Evolutionary conservation across 2,113 vertebrate genomes (phyloP).

Genomic region (Calyptomena viridis): DNA sequence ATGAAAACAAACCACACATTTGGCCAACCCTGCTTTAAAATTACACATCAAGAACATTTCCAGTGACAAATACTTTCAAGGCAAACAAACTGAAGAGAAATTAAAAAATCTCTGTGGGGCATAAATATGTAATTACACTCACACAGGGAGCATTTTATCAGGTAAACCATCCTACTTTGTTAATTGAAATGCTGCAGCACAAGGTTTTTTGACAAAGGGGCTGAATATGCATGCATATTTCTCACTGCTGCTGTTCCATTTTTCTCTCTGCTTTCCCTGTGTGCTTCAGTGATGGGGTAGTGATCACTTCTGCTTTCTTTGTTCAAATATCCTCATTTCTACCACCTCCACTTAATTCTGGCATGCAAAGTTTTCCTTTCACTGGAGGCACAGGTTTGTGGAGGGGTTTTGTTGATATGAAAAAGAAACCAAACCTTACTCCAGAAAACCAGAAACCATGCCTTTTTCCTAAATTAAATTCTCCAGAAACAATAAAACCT

Average conservation of each 20-base stretch:
- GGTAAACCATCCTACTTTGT: constrained; percentile 87
- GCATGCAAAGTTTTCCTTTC: constrained; percentile 16
- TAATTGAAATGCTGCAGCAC: constrained; percentile 82
- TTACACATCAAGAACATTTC: constrained; percentile 78
- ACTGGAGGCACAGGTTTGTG: neutral
- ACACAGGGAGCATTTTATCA: constrained; percentile 87
- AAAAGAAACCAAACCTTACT: neutral
- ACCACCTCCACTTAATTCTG: neutral
- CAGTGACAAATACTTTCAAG: constrained; percentile 84
- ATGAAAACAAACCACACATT: constrained; percentile 72
- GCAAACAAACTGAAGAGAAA: constrained; percentile 87
- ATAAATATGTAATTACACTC: constrained; percentile 88
- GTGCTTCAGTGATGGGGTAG: constrained; percentile 48
- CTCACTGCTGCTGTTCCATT: constrained; percentile 49
- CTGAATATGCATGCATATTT: constrained; percentile 61
- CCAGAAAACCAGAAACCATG: neutral
- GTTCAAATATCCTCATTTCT: constrained; percentile 34
- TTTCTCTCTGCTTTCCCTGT: constrained; percentile 56
- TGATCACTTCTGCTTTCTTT: constrained; percentile 52
- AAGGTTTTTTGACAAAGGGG: constrained; percentile 74
- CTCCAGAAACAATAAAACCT: neutral
- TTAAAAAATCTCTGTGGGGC: constrained; percentile 88
- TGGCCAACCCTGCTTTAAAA: constrained; percentile 73
- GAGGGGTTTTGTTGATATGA: neutral
- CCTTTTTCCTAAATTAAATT: neutral